Conservation (phyloP, 1,140 invertebrate species). For the Aphaenogaster rudis region DNA sequence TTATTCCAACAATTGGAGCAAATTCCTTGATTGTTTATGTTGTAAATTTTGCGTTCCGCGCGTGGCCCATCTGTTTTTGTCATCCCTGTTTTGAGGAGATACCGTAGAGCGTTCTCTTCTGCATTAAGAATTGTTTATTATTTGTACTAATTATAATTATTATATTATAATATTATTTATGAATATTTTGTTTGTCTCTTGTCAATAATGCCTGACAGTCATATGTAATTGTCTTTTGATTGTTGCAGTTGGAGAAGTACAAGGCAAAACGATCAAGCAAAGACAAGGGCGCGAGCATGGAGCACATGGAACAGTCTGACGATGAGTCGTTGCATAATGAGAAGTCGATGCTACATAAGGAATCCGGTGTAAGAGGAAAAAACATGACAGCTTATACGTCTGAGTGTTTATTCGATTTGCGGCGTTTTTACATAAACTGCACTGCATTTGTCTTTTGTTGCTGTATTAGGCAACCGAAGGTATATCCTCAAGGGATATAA, state of each 20-base stretch:
- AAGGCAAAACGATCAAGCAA: conserved; percentile 71
- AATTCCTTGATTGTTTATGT: neutral
- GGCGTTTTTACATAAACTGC: neutral
- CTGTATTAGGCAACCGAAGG: conserved; percentile 76
- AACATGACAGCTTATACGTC: neutral
- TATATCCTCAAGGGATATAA: conserved; percentile 79
- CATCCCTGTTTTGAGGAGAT: neutral
- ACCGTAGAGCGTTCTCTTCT: neutral
- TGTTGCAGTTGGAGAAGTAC: conserved; percentile 78
- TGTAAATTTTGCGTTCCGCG: neutral
- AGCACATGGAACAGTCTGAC: conserved; percentile 75
- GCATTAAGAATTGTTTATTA: too few species aligned
- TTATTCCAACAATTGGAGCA: neutral
- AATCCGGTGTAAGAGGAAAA: conserved; percentile 73
- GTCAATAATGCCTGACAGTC: neutral
- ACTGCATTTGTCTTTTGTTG: neutral
- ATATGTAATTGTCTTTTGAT: conserved; percentile 8
- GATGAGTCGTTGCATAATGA: conserved; percentile 79
- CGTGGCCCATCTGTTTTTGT: neutral
- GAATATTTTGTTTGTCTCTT: conserved; percentile 15
- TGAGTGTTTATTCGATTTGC: neutral
- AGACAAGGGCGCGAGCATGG: conserved; percentile 37
- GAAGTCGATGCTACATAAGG: conserved; percentile 71
- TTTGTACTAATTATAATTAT: too few species aligned
- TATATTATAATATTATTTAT: neutral